A percentile compares a stretch with the other conserved stretches of the same genome.
Evolutionary conservation across 1,140 invertebrate species (phyloP).

Genomic region (Pentalonia nigronervosa): DNA sequence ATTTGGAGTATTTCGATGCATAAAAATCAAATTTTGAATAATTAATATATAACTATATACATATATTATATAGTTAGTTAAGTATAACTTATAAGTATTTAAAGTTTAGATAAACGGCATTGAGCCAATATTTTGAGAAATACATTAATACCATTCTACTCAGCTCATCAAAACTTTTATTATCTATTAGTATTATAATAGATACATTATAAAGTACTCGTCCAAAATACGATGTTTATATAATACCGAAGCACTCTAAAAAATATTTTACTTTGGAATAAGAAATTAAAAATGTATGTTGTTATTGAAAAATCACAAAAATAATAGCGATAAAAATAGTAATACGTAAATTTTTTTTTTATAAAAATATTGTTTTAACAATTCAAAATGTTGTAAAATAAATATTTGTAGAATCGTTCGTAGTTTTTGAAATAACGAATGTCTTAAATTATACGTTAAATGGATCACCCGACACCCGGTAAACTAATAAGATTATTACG

Average conservation of each 20-base stretch:
- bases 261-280: not conserved
- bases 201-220: not conserved
- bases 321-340: too few relatives aligned
- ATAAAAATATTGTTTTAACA: too few relatives aligned
- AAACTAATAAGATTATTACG: not conserved
- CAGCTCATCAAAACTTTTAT: not conserved
- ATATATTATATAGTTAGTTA: too few relatives aligned
- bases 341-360: too few relatives aligned
- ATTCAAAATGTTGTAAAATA: not conserved
- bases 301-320: not conserved
- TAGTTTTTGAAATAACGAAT: not conserved
- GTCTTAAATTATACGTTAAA: not conserved
- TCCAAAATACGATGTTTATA: not conserved
- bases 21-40: not conserved
- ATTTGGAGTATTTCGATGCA: not conserved
- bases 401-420: not conserved
- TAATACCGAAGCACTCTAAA: not conserved
- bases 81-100: too few relatives aligned
- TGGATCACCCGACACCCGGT: not conserved
- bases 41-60: not conserved
- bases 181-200: not conserved
- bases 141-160: not conserved
- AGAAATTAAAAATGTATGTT: not conserved
- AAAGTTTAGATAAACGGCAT: too few relatives aligned
- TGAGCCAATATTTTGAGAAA: too few relatives aligned